Percentiles rank a stretch among this genome's conserved stretches.
These are phyloP conservation scores for Eonycteris spelaea DNA, from an alignment of 2,113 vertebrate species.

Conservation along the genomic window DNA sequence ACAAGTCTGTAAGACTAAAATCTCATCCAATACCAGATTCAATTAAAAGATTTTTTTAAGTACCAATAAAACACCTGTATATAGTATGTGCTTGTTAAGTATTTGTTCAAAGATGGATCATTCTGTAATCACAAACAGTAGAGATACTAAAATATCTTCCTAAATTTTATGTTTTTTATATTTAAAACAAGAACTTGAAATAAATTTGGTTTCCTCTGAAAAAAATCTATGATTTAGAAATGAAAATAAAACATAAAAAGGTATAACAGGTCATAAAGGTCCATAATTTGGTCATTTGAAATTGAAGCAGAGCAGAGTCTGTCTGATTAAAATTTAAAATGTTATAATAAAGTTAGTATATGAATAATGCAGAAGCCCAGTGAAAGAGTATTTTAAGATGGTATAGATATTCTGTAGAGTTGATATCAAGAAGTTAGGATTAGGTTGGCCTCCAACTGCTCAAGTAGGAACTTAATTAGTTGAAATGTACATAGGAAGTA, in stretches of 20 bases:
- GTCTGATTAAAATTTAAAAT: conserved; percentile 69
- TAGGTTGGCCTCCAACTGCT: not conserved
- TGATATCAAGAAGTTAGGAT: conserved; percentile 28
- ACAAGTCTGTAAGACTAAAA: conserved; percentile 45
- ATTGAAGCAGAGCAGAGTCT: conserved; percentile 49
- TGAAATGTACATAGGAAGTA: not conserved
- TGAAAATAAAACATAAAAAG: conserved; percentile 51
- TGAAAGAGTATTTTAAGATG: conserved; percentile 41
- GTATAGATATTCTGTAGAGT: not conserved
- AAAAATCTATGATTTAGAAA: conserved; percentile 54
- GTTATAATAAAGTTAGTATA: conserved; percentile 45
- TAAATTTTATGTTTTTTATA: conserved; percentile 61
- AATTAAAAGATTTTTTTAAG: conserved; percentile 9
- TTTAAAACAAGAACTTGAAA: conserved; percentile 60
- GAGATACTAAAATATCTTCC: conserved; percentile 46
- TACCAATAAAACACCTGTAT: not conserved
- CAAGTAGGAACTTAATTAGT: not conserved
- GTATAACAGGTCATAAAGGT: conserved; percentile 60
- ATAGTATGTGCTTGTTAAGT: conserved; percentile 31
- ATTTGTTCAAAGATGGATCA: not conserved
- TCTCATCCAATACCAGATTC: conserved; percentile 31
- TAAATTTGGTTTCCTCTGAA: conserved; percentile 18
- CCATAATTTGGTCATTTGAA: conserved; percentile 68
- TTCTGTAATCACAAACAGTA: conserved; percentile 47
- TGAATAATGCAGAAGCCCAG: conserved; percentile 48